Base-by-base conservation (phyloP, 2,797 vertebrate genomes). In the Merluccius polli region DNA sequence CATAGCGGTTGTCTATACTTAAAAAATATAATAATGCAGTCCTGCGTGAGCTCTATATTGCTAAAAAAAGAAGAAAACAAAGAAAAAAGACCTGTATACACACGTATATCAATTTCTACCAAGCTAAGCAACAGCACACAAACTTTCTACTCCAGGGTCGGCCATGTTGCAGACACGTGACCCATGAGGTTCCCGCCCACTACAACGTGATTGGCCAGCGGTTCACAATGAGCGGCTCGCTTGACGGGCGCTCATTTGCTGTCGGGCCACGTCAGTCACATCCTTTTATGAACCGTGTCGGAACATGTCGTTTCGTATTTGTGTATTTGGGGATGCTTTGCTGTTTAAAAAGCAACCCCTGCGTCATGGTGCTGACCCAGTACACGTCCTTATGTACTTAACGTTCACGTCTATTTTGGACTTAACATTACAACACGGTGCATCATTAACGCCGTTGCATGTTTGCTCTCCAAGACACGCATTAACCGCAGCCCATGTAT, bases 191-290 rank as follows among this genome's bases (percentile, higher is more conserved):
- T 71, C 74, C 85, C 87, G 75, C 87, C 90, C 79, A 65, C 52
- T 7, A 27, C 27, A 65, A 27, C 1, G 1, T 74, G 9, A 90
- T 91, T 92, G 89, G 89, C 71, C 71, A 1, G n/a, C 12, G 15
- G 7, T 1, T 48, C 27, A 83, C 71, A 78, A 74, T n/a, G 35
- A 38, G 30, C 4, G 0, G 0, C 0, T 86, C 87, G 85, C 86
- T 87, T 87, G 0, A 0, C 1, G 30, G 1, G 0, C 4, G 0
- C 1, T 74, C 24, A 90, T 92, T 90, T 89, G 90, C 30, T 78
- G 5, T 1, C 52, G 75, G 75, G 9, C 44, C 7, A 7, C 12
- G 32, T 77, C 70, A 73, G 30, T 79, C 13, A 74, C 24, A n/a
- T n/a, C n/a, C 33, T 9, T 33, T 1, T 48, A 38, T 59, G n/a